Percentiles rank a stretch among this genome's conserved stretches.
Conservation (phyloP, 2,888 invertebrate genomes). For the Dermolepida albohirtum region DNA sequence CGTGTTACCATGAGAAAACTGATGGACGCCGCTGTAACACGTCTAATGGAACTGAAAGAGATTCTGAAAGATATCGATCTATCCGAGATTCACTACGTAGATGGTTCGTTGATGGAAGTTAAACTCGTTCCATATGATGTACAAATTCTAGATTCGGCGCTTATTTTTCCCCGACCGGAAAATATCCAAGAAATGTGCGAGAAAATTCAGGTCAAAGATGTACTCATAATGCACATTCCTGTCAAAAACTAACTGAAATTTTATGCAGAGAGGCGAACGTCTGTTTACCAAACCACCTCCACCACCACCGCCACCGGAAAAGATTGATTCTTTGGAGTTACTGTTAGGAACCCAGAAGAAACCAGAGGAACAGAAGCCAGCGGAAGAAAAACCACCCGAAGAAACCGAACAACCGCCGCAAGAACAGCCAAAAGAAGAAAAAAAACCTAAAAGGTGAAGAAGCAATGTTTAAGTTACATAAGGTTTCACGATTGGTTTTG, state of each 20-base stretch:
- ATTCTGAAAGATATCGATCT: slow-evolving; percentile 70
- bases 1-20: slow-evolving; percentile 69
- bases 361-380: slow-evolving; percentile 41
- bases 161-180: slow-evolving; percentile 72
- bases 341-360: slow-evolving; percentile 24
- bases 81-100: slow-evolving; percentile 77
- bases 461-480: no score
- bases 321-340: slow-evolving; percentile 7
- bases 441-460: slow-evolving; percentile 33
- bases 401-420: slow-evolving; percentile 22
- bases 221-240: neutral
- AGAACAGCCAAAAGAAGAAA: slow-evolving; percentile 38
- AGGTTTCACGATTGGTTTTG: no score
- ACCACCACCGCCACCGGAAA: slow-evolving; percentile 37
- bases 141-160: slow-evolving; percentile 72
- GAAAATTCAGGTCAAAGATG: slow-evolving; percentile 49
- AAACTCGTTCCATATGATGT: slow-evolving; percentile 76
- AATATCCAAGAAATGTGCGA: slow-evolving; percentile 59
- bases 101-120: slow-evolving; percentile 76
- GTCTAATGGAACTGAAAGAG: slow-evolving; percentile 71
- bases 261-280: slow-evolving; percentile 55
- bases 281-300: slow-evolving; percentile 54
- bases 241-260: neutral
- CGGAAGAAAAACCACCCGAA: slow-evolving; percentile 35
- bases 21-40: slow-evolving; percentile 69